phyloP scores from a whole-genome alignment of 2,797 vertebrate species.

The Eptatretus atami region DNA sequence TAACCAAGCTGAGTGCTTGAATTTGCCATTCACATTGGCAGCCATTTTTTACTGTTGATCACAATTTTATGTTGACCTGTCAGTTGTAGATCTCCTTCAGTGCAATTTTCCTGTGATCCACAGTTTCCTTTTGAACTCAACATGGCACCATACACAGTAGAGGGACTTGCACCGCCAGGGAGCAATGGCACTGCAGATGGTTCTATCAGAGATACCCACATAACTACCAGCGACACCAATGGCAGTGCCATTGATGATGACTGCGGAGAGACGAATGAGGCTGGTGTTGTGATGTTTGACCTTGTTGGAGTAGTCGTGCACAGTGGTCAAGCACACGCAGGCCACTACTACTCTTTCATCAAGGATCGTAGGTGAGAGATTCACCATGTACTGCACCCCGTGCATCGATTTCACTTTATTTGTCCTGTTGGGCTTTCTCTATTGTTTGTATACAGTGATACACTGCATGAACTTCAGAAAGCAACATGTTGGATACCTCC shows the following conservation, averaged over 20 bases:
- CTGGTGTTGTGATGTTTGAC: conserved; percentile 53
- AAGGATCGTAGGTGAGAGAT: conserved; percentile 58
- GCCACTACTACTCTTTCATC: conserved; percentile 96
- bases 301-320: conserved; percentile 88
- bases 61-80: too few relatives aligned
- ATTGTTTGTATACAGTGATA: too few relatives aligned
- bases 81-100: too few relatives aligned
- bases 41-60: too few relatives aligned
- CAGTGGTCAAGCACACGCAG: conserved; percentile 82
- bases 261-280: conserved; percentile 30
- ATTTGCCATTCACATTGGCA: too few relatives aligned
- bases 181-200: conserved; percentile 51
- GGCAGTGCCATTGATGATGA: conserved; percentile 34
- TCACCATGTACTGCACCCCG: not conserved
- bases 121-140: conserved; percentile 96
- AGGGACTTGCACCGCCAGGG: conserved; percentile 88
- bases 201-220: conserved; percentile 16
- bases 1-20: too few relatives aligned
- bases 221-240: conserved; percentile 27
- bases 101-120: too few relatives aligned
- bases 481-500: too few relatives aligned
- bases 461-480: too few relatives aligned
- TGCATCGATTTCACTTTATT: too few relatives aligned
- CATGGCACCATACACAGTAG: conserved; percentile 94
- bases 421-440: too few relatives aligned